Base-by-base conservation (phyloP, 2,888 invertebrate species). In the Orthosia gracilis region DNA sequence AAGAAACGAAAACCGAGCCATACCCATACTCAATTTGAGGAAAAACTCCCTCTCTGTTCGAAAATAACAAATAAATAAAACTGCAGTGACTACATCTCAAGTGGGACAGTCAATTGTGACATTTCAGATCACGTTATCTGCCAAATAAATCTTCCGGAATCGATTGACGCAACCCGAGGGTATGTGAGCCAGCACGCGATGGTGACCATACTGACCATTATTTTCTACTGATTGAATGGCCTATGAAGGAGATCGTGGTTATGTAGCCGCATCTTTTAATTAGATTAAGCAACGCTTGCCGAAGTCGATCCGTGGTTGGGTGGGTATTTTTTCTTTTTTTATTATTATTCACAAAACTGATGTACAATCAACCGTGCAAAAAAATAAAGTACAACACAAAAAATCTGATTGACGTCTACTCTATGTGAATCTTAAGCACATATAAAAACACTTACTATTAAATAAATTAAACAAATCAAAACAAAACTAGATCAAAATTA, bases 101-200 rank as follows among this genome's bases (percentile, higher is more conserved):
- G 78, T 86, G 70, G 85, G 70, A 74, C 88, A 84, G 66, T 79
- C 64, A 88, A 84, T 85, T 86, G 85, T 87, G 78, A 87, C 84
- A 78, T 75, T 85, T 80, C 54, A 73, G 75, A 83, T 81, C 87
- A 76, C 82, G 84, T 88, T 84, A 81, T 89, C 83, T 93, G 94
- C 94, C 94, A 94, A 94, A 92, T 91, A 82, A 87, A 83, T 83
- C 86, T 94, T 92, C 88, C 90, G 90, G 90, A 94, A 94, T 80
- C 74, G 83, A 88, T 86, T 85, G 87, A 88, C 86, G 89, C 84
- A 88, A 88, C 69, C 59, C 66, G 52, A 50, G 73, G 76, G 75
- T 80, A 81, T 73, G 73, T 50, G 70, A 63, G 68, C 71, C 54
- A 78, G 79, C 87, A 85, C 81, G 85, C 87, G 65, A 82, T 62